Percentiles rank a stretch among this genome's conserved stretches.
Conservation (phyloP, 1,140 invertebrate species). For the Steinernema khuongi region DNA sequence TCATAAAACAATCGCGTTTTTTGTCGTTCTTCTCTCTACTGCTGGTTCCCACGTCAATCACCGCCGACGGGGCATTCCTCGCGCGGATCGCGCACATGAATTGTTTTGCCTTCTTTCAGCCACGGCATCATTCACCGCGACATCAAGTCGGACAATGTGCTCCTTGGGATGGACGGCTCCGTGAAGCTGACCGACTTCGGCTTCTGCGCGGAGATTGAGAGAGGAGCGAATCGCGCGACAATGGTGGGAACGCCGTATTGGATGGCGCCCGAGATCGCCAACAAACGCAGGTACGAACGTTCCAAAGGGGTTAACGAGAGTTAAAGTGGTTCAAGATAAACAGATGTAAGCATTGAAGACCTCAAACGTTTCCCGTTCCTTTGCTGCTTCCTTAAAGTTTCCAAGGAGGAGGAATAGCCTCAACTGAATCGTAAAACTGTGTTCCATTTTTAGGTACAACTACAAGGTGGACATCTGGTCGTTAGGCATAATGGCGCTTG, state of each 20-base stretch:
- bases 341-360: too few relatives aligned
- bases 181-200: slow-evolving; percentile 51
- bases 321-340: too few relatives aligned
- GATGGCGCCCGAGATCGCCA: slow-evolving; percentile 78
- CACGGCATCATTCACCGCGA: slow-evolving; percentile 52
- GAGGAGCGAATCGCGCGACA: slow-evolving; percentile 45
- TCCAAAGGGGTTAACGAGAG: too few relatives aligned
- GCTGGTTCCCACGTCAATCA: background rate
- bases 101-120: slow-evolving; percentile 31
- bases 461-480: slow-evolving; percentile 54
- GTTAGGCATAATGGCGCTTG: slow-evolving; percentile 48
- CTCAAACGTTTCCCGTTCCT: too few relatives aligned
- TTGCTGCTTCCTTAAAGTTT: too few relatives aligned
- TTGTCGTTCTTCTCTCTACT: background rate
- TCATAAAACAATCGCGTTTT: slow-evolving; percentile 10
- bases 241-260: slow-evolving; percentile 75
- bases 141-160: slow-evolving; percentile 52
- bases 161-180: slow-evolving; percentile 46
- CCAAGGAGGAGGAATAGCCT: too few relatives aligned
- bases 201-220: slow-evolving; percentile 53
- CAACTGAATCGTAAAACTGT: slow-evolving; percentile 11
- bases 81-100: background rate
- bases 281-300: slow-evolving; percentile 47
- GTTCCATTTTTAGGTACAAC: slow-evolving; percentile 29
- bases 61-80: background rate